phyloP scores from a whole-genome alignment of 1,140 invertebrate species.

The Aphis craccivora region DNA sequence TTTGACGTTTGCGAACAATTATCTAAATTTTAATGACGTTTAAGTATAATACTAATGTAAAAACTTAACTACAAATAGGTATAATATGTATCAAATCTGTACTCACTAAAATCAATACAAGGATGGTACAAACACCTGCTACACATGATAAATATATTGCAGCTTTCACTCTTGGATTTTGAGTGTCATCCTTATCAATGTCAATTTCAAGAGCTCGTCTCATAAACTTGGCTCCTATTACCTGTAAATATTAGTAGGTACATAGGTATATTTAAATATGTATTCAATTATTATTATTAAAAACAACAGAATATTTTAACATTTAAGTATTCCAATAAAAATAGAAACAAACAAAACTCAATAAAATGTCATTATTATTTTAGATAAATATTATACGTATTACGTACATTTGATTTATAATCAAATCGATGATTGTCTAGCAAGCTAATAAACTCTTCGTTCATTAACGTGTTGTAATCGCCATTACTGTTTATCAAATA shows the following conservation, averaged over 20 bases:
- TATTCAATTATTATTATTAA: neutral
- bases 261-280: neutral
- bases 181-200: neutral
- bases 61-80: neutral
- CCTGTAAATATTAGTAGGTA: neutral
- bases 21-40: constrained; percentile 66
- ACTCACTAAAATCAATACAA: constrained; percentile 73
- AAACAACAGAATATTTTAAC: too few relatives aligned
- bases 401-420: constrained; percentile 43
- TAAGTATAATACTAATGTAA: neutral
- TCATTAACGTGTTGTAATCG: neutral
- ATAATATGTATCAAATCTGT: neutral
- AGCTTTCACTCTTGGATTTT: constrained; percentile 65
- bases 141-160: constrained; percentile 68
- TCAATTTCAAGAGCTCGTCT: constrained; percentile 19
- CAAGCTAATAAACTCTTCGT: constrained; percentile 49
- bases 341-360: neutral
- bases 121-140: constrained; percentile 68
- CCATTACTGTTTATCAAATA: constrained; percentile 30
- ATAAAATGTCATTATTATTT: neutral
- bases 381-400: neutral
- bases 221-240: neutral
- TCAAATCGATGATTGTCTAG: constrained; percentile 12
- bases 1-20: constrained; percentile 76
- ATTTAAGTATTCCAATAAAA: neutral